Evolutionary conservation across 92 coral and sea anemone species (phyloP), one percentile per base, ranked within the genome.

Genomic region (Micromussa lordhowensis): DNA sequence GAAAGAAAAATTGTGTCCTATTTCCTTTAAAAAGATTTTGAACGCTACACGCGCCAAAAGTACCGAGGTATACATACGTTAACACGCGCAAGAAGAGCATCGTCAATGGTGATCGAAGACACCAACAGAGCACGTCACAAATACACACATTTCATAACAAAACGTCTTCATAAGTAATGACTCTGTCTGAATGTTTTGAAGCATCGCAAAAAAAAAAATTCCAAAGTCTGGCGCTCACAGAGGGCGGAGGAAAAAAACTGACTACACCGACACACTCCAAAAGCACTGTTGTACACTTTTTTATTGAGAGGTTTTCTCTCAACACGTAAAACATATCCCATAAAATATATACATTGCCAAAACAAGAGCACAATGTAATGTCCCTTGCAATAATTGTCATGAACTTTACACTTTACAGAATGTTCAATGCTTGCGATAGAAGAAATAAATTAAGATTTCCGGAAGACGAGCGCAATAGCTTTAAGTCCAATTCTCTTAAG

Each of bases 381-480:
- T 49, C 77, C 83, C 83, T 86, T 78, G 76, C 68, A 64, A 86
- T 77, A 86, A 86, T 86, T 78, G 26, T 73, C 26, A 35, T 73
- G 77, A 86, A 77, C 89, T 86, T 71, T 84, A 74, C 88, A 75
- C 88, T 84, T 73, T 73, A 74, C 80, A 86, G 76, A 86, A 86
- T 70, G 79, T 66, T 77, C 53, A 68, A 38, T 77, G 89, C 89
- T 86, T 51, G 89, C 66, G 74, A 68, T 86, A 77, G 83, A 78
- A 51, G 89, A 86, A 86, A 86, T 86, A 86, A 86, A 86, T 86
- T 86, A 86, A 86, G 82, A 77, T 77, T 86, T 86, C 77, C 83
- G 89, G 77, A 54, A 49, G 57, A 76, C 53, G 77, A 77, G 49
- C 76, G 89, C 64, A 77, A 44, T 54, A 30, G 82, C 48, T 44